Evolutionary conservation across 2,113 vertebrate species (phyloP).

Genomic region (Ramphastos sulfuratus): DNA sequence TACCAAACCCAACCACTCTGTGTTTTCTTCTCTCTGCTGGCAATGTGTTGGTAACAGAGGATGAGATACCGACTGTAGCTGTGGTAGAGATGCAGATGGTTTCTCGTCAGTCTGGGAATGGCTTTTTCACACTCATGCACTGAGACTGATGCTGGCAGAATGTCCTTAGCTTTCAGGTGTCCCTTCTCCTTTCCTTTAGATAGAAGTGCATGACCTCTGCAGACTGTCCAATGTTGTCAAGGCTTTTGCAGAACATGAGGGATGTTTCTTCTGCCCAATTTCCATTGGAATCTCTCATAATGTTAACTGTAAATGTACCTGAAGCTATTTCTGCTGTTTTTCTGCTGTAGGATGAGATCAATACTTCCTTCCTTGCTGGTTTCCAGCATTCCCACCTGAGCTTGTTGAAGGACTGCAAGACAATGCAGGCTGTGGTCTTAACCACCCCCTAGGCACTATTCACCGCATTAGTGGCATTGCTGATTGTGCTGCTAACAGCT

Average conservation of each 20-base stretch:
- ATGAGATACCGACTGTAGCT: not conserved
- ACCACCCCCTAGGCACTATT: too few species aligned
- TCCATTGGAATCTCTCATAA: too few species aligned
- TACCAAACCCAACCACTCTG: not conserved
- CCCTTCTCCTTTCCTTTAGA: not conserved
- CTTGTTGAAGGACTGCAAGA: too few species aligned
- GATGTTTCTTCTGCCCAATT: too few species aligned
- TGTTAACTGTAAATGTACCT: too few species aligned
- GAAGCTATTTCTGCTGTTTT: too few species aligned
- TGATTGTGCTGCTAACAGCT: too few species aligned
- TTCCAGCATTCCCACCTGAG: too few species aligned
- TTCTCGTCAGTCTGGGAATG: not conserved
- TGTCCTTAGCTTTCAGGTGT: not conserved
- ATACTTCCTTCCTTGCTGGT: too few species aligned
- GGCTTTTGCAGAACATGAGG: not conserved
- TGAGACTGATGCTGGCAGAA: not conserved
- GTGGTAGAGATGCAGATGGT: accelerated
- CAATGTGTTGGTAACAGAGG: not conserved
- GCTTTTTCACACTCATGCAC: not conserved
- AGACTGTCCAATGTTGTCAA: not conserved
- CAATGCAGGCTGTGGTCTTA: too few species aligned
- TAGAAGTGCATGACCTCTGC: not conserved
- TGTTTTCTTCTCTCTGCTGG: not conserved
- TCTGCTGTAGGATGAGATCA: too few species aligned
- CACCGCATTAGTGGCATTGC: too few species aligned